Evolutionary conservation across 1,140 invertebrate species (phyloP).

Genomic region (Hylyphantes graminicola): DNA sequence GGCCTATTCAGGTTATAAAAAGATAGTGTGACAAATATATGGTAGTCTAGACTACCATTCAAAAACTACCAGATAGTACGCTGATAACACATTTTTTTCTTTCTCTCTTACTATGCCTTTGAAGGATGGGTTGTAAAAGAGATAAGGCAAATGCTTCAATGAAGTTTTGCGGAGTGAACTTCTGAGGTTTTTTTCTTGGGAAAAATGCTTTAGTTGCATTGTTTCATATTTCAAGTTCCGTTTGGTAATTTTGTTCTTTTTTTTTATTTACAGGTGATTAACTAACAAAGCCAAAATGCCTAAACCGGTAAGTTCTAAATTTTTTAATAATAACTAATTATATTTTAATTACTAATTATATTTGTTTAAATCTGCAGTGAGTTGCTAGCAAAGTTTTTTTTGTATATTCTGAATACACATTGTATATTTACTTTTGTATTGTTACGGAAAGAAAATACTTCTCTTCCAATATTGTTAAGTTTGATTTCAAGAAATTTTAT

Average conservation of each 20-base stretch:
- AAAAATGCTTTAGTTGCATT: not conserved
- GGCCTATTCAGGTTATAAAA: constrained; percentile 30
- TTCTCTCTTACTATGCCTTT: not conserved
- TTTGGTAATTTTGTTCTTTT: not conserved
- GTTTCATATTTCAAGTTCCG: not conserved
- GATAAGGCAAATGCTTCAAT: constrained; percentile 34
- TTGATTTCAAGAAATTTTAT: too few relatives aligned
- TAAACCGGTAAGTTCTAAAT: constrained; percentile 50
- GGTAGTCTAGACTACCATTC: constrained; percentile 26
- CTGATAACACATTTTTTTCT: constrained; percentile 10
- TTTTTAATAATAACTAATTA: too few relatives aligned
- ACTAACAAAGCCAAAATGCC: constrained; percentile 39
- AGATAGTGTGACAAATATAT: constrained; percentile 53
- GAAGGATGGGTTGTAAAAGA: constrained; percentile 36
- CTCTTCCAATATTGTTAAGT: too few relatives aligned
- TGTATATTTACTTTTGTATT: too few relatives aligned
- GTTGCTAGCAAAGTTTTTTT: too few relatives aligned
- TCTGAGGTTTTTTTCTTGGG: not conserved
- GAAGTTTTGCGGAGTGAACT: constrained; percentile 22
- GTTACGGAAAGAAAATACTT: too few relatives aligned
- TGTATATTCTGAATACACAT: too few relatives aligned
- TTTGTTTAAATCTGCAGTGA: too few relatives aligned
- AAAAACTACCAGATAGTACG: not conserved
- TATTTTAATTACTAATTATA: too few relatives aligned
- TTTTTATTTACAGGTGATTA: constrained; percentile 13